Percentiles rank a stretch among this genome's conserved stretches.
Evolutionary conservation across 2,888 invertebrate genomes (phyloP).

Genomic region (Tubulanus polymorphus): DNA sequence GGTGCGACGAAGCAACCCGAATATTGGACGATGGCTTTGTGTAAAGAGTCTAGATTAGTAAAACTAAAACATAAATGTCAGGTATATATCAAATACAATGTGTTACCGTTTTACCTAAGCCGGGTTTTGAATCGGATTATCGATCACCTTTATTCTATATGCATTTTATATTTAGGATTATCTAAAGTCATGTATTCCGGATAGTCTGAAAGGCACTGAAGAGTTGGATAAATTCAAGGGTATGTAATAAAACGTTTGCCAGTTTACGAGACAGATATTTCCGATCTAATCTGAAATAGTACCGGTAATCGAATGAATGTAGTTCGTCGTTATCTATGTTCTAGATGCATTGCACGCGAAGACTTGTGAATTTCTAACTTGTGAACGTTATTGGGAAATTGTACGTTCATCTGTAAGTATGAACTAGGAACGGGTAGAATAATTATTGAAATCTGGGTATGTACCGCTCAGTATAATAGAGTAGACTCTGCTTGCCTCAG

Average conservation of each 20-base stretch:
- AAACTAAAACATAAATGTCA: conserved; percentile 38
- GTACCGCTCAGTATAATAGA: too few species aligned
- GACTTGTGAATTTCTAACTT: conserved; percentile 87
- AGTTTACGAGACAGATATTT: too few species aligned
- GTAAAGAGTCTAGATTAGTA: conserved; percentile 45
- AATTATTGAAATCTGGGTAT: too few species aligned
- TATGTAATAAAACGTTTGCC: neutral
- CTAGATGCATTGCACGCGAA: conserved; percentile 82
- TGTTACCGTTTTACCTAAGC: neutral
- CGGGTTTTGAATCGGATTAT: too few species aligned
- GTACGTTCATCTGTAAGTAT: conserved; percentile 56
- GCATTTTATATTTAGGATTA: conserved; percentile 63
- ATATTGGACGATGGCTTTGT: conserved; percentile 46
- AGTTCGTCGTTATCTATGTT: conserved; percentile 17
- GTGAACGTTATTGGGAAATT: conserved; percentile 89
- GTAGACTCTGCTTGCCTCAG: too few species aligned
- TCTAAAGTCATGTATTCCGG: conserved; percentile 51
- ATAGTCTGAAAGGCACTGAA: conserved; percentile 22
- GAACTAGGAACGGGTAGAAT: too few species aligned
- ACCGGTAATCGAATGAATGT: neutral
- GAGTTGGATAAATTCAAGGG: neutral
- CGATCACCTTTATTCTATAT: too few species aligned
- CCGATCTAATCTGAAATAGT: too few species aligned
- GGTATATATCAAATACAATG: conserved; percentile 21
- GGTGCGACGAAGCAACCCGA: conserved; percentile 25